These are phyloP conservation scores for Urechis unicinctus DNA, from an alignment of 2,888 invertebrate genomes.

Conservation along the genomic window DNA sequence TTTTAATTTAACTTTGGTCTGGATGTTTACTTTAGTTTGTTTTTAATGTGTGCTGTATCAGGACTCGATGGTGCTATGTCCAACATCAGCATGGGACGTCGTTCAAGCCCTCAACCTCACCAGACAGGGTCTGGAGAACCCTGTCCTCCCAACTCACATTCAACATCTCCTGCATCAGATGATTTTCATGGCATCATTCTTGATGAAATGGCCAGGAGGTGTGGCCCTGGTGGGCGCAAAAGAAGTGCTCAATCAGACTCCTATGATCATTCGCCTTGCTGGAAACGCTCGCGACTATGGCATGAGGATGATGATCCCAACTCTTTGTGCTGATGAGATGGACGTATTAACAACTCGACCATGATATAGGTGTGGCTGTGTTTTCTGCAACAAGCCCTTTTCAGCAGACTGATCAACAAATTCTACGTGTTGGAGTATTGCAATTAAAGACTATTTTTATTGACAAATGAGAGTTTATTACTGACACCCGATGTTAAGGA, in stretches of 20 bases:
- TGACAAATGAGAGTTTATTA: too few relatives aligned
- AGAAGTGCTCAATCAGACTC: neutral
- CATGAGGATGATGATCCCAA: neutral
- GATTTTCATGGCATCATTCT: constrained; percentile 4
- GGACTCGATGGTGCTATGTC: constrained; percentile 9
- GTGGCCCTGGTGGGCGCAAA: neutral
- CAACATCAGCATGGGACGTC: neutral
- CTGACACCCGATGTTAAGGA: too few relatives aligned
- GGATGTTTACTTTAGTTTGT: neutral
- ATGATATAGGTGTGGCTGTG: too few relatives aligned
- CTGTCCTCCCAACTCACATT: too few relatives aligned
- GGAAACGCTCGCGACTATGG: neutral
- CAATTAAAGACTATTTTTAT: too few relatives aligned
- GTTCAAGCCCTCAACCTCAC: neutral
- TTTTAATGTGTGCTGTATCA: neutral
- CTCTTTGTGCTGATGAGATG: neutral
- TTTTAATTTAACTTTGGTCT: neutral
- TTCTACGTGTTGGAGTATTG: too few relatives aligned
- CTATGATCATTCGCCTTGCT: neutral
- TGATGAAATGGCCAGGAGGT: constrained; percentile 3
- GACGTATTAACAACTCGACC: too few relatives aligned
- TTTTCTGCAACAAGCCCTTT: too few relatives aligned
- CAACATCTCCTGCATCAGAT: neutral
- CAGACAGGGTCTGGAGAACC: neutral
- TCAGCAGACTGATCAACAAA: too few relatives aligned